phyloP scores from a whole-genome alignment of 2,113 vertebrate species.

The Suncus etruscus region DNA sequence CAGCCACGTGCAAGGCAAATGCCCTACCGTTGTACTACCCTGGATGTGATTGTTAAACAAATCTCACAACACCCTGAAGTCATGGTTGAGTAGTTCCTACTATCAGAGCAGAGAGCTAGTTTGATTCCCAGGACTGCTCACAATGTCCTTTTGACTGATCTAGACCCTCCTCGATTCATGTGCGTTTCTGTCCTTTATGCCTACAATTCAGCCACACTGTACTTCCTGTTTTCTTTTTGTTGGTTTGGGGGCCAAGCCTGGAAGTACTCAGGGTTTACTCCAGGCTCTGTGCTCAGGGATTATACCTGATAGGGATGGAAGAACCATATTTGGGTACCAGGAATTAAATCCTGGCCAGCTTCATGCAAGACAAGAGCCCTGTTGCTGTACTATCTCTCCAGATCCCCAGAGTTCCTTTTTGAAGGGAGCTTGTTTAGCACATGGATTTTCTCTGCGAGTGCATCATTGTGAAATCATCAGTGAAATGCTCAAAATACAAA shows the following conservation, averaged over 20 bases:
- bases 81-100: background rate
- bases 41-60: background rate
- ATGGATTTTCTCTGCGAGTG: background rate
- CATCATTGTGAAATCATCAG: background rate
- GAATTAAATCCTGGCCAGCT: too few relatives aligned
- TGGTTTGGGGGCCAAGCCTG: too few relatives aligned
- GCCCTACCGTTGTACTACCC: too few relatives aligned
- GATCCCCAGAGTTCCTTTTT: background rate
- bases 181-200: background rate
- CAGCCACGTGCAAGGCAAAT: too few relatives aligned
- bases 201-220: background rate
- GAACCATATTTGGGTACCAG: too few relatives aligned
- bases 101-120: background rate
- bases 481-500: background rate
- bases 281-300: too few relatives aligned
- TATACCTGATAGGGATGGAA: too few relatives aligned
- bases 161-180: background rate
- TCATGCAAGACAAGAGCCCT: too few relatives aligned
- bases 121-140: background rate
- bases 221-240: too few relatives aligned
- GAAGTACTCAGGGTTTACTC: too few relatives aligned
- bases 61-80: background rate
- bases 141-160: background rate
- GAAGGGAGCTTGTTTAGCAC: background rate
- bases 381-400: too few relatives aligned